Evolutionary conservation across 1,140 invertebrate genomes (phyloP).

Genomic region (Macrostomum lignano): DNA sequence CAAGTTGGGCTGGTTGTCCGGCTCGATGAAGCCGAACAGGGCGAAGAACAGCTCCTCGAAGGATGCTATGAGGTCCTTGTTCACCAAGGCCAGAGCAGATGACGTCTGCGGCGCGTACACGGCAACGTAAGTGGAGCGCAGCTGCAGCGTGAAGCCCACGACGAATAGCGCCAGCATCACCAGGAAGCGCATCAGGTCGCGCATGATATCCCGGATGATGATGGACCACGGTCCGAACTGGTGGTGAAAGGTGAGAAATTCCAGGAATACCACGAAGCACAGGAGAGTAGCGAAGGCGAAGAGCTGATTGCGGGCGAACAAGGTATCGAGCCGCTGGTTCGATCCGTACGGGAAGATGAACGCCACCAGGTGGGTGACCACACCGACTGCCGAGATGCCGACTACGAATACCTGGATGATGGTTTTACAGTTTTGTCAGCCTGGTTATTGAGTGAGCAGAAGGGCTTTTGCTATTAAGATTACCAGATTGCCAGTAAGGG

Average conservation of each 20-base stretch:
- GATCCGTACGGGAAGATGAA: conserved; percentile 35
- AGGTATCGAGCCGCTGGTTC: conserved; percentile 32
- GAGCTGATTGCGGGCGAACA: conserved; percentile 77
- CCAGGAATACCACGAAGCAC: conserved; percentile 79
- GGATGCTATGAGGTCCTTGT: too few relatives aligned
- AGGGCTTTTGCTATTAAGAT: too few relatives aligned
- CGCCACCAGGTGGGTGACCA: conserved; percentile 61
- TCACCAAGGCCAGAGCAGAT: too few relatives aligned
- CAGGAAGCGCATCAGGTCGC: conserved; percentile 62
- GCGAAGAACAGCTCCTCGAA: conserved; percentile 51
- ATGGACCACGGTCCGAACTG: conserved; percentile 81
- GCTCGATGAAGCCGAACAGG: conserved; percentile 75
- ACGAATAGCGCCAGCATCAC: conserved; percentile 88
- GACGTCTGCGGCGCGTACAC: conserved; percentile 32
- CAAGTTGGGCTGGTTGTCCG: conserved; percentile 35
- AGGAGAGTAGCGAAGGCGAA: conserved; percentile 71
- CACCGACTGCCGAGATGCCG: conserved; percentile 65
- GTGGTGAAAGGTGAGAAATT: conserved; percentile 69
- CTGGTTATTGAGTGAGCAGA: too few relatives aligned
- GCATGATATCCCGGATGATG: conserved; percentile 34
- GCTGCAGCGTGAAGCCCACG: conserved; percentile 85
- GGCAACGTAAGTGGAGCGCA: conserved; percentile 74
- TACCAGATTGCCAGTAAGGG: too few relatives aligned
- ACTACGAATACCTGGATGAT: too few relatives aligned
- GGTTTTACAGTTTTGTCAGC: too few relatives aligned